Conservation (phyloP, 2,888 invertebrate genomes). For the Tubulanus polymorphus region DNA sequence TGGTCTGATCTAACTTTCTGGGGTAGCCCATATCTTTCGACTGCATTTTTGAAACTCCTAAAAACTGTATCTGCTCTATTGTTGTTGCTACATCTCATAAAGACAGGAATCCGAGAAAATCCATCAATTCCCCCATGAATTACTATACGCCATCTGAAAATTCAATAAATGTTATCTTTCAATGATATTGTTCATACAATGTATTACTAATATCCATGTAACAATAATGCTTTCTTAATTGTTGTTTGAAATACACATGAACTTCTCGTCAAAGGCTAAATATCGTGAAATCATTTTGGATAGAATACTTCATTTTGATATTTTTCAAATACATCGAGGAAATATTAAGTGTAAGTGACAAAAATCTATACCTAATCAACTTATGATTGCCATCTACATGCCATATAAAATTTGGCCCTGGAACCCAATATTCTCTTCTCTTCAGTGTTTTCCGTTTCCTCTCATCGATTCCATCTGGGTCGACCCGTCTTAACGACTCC, state of each 20-base stretch:
- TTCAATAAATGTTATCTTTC: no score
- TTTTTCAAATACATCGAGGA: no score
- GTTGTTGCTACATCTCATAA: background rate
- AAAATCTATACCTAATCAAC: background rate
- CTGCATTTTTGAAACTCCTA: background rate
- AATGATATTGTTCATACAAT: no score
- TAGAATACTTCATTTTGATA: no score
- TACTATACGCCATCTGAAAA: background rate
- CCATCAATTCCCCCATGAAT: background rate
- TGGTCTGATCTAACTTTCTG: background rate
- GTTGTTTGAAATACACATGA: no score
- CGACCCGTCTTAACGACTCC: background rate
- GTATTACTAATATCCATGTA: no score
- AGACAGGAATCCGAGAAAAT: background rate
- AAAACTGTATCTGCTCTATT: background rate
- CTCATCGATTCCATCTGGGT: background rate
- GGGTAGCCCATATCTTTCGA: background rate
- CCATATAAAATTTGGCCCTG: background rate
- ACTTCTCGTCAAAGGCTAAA: no score
- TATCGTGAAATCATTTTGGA: no score
- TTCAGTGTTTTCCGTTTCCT: background rate
- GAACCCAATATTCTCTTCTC: background rate
- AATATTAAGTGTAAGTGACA: no score
- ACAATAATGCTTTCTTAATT: no score
- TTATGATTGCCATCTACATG: conserved; percentile 1